Evolutionary conservation across 2,113 vertebrate genomes (phyloP).

Genomic region (Caloenas nicobarica): DNA sequence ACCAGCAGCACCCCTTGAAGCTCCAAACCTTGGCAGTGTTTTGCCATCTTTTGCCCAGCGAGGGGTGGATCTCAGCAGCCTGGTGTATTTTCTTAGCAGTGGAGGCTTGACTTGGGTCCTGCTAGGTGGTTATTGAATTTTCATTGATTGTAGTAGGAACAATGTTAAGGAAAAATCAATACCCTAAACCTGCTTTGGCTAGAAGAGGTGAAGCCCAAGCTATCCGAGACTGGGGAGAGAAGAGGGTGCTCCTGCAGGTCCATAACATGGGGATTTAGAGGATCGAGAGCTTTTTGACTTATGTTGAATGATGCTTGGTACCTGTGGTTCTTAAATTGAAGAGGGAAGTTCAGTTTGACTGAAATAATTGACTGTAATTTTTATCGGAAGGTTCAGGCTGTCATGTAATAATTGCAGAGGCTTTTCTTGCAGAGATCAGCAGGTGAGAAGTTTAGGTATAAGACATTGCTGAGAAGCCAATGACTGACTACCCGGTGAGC

Average conservation of each 20-base stretch:
- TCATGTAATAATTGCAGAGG: not conserved
- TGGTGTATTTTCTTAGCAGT: not conserved
- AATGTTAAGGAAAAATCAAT: not conserved
- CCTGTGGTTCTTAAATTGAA: not conserved
- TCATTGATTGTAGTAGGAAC: not conserved
- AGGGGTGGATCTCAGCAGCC: not conserved
- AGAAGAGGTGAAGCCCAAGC: not conserved
- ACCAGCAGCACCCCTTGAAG: not conserved
- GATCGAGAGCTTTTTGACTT: not conserved
- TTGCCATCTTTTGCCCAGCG: not conserved
- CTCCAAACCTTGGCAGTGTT: not conserved
- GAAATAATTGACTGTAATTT: conserved; percentile 23
- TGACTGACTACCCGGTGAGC: not conserved
- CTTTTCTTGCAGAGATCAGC: conserved; percentile 26
- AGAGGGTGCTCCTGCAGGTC: not conserved
- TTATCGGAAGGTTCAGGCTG: conserved; percentile 17
- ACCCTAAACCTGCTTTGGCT: not conserved
- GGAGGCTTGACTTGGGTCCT: not conserved
- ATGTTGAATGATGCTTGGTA: not conserved
- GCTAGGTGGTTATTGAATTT: not conserved
- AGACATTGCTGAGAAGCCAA: not conserved
- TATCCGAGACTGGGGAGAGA: not conserved
- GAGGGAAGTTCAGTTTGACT: not conserved
- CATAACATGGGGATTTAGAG: not conserved
- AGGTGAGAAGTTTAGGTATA: conserved; percentile 19